phyloP scores from a whole-genome alignment of 1,140 invertebrate genomes.

The Doryteuthis pealeii region DNA sequence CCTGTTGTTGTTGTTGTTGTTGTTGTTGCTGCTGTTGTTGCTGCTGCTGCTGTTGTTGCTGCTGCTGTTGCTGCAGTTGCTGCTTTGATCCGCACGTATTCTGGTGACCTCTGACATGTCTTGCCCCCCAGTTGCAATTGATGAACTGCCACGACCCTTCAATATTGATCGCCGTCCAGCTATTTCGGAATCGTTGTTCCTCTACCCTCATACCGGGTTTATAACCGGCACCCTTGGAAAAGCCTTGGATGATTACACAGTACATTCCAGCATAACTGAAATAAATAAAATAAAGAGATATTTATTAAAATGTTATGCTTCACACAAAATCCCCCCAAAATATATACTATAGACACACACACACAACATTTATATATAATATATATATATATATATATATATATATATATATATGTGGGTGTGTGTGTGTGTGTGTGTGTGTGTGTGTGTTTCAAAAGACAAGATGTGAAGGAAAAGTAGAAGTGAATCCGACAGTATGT shows the following conservation, averaged over 20 bases:
- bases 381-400: too few species aligned
- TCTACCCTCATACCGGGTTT: slow-evolving; percentile 94
- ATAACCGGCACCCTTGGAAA: slow-evolving; percentile 97
- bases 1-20: slow-evolving; percentile 16
- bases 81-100: background rate
- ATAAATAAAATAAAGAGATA: slow-evolving; percentile 9
- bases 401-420: too few species aligned
- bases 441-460: too few species aligned
- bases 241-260: slow-evolving; percentile 99
- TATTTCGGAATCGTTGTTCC: slow-evolving; percentile 67
- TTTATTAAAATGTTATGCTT: too few species aligned
- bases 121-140: slow-evolving; percentile 64
- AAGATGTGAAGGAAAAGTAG: too few species aligned
- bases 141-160: slow-evolving; percentile 55
- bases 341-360: too few species aligned
- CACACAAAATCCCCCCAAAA: too few species aligned
- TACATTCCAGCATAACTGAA: slow-evolving; percentile 93
- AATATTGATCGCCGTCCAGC: slow-evolving; percentile 54
- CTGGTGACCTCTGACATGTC: slow-evolving; percentile 44
- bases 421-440: too few species aligned
- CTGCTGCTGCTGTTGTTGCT: slow-evolving; percentile 1
- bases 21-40: slow-evolving; percentile 21
- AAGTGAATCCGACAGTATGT: too few species aligned
- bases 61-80: background rate
- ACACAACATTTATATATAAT: too few species aligned